Percentiles rank a stretch among this genome's conserved stretches.
These are phyloP conservation scores for Eumerus sabulonum DNA, from an alignment of 2,888 invertebrate species.

Conservation along the genomic window DNA sequence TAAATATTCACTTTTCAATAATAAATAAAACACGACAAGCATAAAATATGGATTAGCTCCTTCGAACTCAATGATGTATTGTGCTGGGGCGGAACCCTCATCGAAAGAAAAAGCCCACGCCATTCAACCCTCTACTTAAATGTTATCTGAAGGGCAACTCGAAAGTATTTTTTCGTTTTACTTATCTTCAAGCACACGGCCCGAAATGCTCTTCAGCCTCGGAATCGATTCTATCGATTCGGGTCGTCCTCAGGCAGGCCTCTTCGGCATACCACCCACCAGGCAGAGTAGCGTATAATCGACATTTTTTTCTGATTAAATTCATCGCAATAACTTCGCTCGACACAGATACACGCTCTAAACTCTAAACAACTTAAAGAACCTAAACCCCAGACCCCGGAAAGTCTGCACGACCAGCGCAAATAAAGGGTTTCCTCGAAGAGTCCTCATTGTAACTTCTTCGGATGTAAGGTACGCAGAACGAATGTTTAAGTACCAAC, in stretches of 20 bases:
- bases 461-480: constrained; percentile 41
- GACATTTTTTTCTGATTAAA: constrained; percentile 61
- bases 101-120: background rate
- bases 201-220: constrained; percentile 17
- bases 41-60: constrained; percentile 49
- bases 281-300: constrained; percentile 31
- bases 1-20: constrained; percentile 44
- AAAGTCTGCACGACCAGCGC: constrained; percentile 42
- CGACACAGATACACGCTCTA: constrained; percentile 38
- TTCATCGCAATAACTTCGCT: constrained; percentile 62
- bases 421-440: constrained; percentile 57
- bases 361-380: constrained; percentile 29
- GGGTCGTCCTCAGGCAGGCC: constrained; percentile 25
- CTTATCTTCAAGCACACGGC: constrained; percentile 40
- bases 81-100: background rate
- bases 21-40: constrained; percentile 56
- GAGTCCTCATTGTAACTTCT: too few species aligned
- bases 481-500: constrained; percentile 60
- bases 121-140: constrained; percentile 19
- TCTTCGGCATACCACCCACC: constrained; percentile 5
- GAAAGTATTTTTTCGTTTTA: constrained; percentile 55
- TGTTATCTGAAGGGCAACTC: constrained; percentile 57
- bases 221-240: constrained; percentile 41
- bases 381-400: constrained; percentile 3
- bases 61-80: constrained; percentile 17